phyloP scores from a whole-genome alignment of 2,888 invertebrate genomes.

The Orthosia gothica region DNA sequence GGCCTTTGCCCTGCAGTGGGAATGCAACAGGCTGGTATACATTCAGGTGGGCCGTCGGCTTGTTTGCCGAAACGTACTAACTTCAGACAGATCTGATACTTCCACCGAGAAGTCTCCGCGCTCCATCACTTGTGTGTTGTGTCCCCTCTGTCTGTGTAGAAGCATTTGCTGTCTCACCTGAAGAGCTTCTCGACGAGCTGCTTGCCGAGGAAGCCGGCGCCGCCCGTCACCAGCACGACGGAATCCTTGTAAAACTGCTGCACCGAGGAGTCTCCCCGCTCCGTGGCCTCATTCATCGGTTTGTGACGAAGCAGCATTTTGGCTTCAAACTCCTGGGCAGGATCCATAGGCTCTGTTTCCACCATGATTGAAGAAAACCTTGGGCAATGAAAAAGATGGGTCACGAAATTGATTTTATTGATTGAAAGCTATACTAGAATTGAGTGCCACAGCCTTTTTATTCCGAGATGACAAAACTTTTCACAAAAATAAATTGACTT shows the following conservation, averaged over 20 bases:
- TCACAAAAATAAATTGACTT: too few relatives aligned
- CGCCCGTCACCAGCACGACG: conserved; percentile 88
- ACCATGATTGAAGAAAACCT: conserved; percentile 20
- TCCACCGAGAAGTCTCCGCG: too few relatives aligned
- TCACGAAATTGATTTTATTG: not conserved
- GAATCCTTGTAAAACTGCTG: conserved; percentile 53
- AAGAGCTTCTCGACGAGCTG: conserved; percentile 96
- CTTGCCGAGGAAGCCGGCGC: conserved; percentile 98
- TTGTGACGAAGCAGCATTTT: conserved; percentile 32
- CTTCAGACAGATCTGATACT: too few relatives aligned
- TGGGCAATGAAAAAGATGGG: not conserved
- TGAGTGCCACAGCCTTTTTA: too few relatives aligned
- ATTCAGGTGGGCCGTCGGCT: too few relatives aligned
- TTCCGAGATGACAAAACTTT: too few relatives aligned
- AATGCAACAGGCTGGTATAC: too few relatives aligned
- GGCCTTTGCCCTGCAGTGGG: too few relatives aligned
- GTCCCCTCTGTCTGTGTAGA: not conserved
- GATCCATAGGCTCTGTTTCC: conserved; percentile 38
- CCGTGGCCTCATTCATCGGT: conserved; percentile 34
- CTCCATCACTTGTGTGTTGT: not conserved
- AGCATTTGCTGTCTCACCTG: conserved; percentile 36
- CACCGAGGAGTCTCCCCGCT: conserved; percentile 43
- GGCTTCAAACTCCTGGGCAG: conserved; percentile 34
- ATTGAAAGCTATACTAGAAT: too few relatives aligned
- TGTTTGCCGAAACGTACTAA: too few relatives aligned